Base-by-base conservation (phyloP, 2,888 invertebrate genomes). In the Tenthredo amoena region DNA sequence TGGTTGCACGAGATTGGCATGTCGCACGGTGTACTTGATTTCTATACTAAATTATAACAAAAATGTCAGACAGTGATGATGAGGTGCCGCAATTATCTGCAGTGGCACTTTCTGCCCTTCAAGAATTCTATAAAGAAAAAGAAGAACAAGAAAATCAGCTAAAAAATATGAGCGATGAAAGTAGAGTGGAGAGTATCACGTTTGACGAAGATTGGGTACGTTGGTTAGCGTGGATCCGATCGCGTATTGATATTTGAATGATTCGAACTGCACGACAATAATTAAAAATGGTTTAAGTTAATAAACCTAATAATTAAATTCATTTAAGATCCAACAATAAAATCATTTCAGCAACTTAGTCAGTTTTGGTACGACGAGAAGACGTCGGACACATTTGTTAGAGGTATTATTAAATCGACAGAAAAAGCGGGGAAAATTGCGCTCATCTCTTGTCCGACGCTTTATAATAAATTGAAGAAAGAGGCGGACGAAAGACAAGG, bases 361-460 rank as follows among this genome's bases (percentile, higher is more conserved):
- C 99, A 99, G 94, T 99, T 99, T 94, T 99, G 99, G 99, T 99
- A 99, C 91, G 96, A 97, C 90, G 96, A 97, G 65, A 93, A 94
- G 3, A 99, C 99, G 0, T 96, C 97, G 68, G 94, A 95, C 43
- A 93, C 93, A 0, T 93, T 99, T n/a, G 96, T 96, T 0, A 94
- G 95, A 89, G 96, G 97, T 86, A 96, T 96, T 9, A 91, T 96
- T 74, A 93, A 94, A 87, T 92, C 94, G 5, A 94, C 96, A 21
- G 94, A 94, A 10, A 90, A 93, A 10, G 93, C 94, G 62, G 96
- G 96, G 0, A 96, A 95, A 88, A 96, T 98, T 85, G 98, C 97
- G 0, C 95, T 99, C 84, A 94, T 99, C 47, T 98, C 98, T 1
- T 98, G 98, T 89, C 99, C 99, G 5, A 97, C 98, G 0, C 94